Evolutionary conservation across 2,888 invertebrate genomes (phyloP).

Genomic region (Anthophora plumipes): DNA sequence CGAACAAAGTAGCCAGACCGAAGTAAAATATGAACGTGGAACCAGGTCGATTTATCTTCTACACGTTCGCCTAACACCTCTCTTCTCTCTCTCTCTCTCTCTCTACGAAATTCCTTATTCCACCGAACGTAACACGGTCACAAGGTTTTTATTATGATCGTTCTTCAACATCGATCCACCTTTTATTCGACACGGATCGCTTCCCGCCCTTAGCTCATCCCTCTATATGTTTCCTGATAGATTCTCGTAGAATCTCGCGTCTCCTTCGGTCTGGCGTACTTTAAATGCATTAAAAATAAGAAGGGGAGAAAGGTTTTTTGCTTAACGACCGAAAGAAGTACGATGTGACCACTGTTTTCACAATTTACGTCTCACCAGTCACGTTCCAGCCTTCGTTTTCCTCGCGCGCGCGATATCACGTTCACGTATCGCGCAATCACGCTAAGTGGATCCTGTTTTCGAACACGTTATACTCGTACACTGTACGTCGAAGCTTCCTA

Average conservation of each 20-base stretch:
- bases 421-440: neutral
- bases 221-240: slow-evolving; percentile 36
- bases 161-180: slow-evolving; percentile 31
- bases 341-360: neutral
- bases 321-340: slow-evolving; percentile 45
- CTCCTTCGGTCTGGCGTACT: slow-evolving; percentile 13
- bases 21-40: slow-evolving; percentile 14
- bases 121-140: neutral
- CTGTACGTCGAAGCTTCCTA: too few relatives aligned
- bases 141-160: slow-evolving; percentile 38
- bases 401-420: neutral
- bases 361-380: neutral
- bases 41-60: slow-evolving; percentile 24
- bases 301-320: slow-evolving; percentile 7
- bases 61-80: slow-evolving; percentile 18
- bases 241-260: slow-evolving; percentile 38
- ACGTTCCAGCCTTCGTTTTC: neutral
- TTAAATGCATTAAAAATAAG: slow-evolving; percentile 64
- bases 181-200: slow-evolving; percentile 41
- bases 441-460: slow-evolving; percentile 5
- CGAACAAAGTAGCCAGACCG: slow-evolving; percentile 1
- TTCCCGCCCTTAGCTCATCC: neutral
- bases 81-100: neutral
- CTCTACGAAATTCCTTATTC: slow-evolving; percentile 28
- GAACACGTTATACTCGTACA: neutral